Evolutionary conservation across 2,113 vertebrate genomes (phyloP), one percentile per base, ranked within the genome.

Genomic region (Cephalopholis sonnerati): DNA sequence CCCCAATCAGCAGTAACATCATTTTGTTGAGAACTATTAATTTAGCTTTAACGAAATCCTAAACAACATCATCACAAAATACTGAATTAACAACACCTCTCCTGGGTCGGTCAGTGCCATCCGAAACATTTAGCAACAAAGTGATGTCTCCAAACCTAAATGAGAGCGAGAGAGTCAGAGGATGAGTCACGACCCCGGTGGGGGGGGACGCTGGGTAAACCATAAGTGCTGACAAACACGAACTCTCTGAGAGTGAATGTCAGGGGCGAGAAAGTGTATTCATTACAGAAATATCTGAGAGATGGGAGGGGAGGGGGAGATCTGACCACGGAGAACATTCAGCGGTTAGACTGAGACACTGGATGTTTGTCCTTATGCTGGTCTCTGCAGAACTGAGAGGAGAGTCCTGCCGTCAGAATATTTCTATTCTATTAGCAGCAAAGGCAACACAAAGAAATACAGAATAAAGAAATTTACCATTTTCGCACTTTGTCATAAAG

Each of bases 251-350:
- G 27, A 46, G n/a, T 44, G 29, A 75, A 61, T 66, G 76, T 88
- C 50, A 69, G 77, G 75, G 74, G 62, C 54, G 32, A 79, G 75
- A 79, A 79, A 66, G 73, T 76, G 86, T 76, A 74, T 81, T 91
- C 84, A 90, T 85, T 44, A 72, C 59, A 80, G 71, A 91, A 87
- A 87, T 82, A 90, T 91, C 82, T 84, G 61, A 75, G 80, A 7
- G 61, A 72, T 46, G 82, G 63, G 71, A 57, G 54, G 59, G 76
- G 72, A 24, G 39, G 53, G 63, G 50, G 78, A 24, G 65, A 10
- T 62, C 16, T 75, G 82, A 90, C 89, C 86, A 75, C 84, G 9
- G 74, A 59, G 77, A 82, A 91, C 86, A 90, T 89, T 85, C 84
- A 77, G 77, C 4, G 89, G 91, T 91, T 74, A 27, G 41, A 44